Conservation (phyloP, 1,140 invertebrate genomes). For the Thaumatotibia leucotreta region DNA sequence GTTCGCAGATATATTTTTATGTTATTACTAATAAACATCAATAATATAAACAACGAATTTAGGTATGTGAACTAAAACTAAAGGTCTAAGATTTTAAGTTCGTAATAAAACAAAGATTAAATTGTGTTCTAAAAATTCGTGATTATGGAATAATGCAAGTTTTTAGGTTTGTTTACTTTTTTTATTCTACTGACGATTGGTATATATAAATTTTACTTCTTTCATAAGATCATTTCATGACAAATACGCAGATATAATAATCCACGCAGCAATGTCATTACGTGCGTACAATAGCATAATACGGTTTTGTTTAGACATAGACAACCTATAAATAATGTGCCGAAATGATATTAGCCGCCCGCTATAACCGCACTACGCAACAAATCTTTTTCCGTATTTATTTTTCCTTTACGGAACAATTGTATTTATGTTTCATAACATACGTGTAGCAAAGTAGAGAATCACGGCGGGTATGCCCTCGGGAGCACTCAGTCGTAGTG, state of each 20-base stretch:
- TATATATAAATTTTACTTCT: too few species aligned
- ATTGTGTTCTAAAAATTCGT: too few species aligned
- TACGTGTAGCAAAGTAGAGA: background rate
- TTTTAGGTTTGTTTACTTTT: too few species aligned
- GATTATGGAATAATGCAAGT: too few species aligned
- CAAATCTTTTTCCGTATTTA: background rate
- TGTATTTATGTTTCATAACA: conserved; percentile 14
- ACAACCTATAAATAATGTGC: conserved; percentile 7
- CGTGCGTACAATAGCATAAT: background rate
- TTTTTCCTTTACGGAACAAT: conserved; percentile 6
- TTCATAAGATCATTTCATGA: too few species aligned
- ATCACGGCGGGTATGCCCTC: background rate
- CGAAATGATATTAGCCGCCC: conserved; percentile 1
- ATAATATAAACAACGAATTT: too few species aligned
- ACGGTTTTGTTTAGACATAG: background rate
- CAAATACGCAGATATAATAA: background rate
- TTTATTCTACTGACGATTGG: too few species aligned
- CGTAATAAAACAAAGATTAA: too few species aligned
- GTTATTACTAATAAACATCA: too few species aligned
- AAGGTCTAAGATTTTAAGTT: too few species aligned
- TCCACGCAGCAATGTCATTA: background rate
- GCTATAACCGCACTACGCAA: background rate
- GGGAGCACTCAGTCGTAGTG: conserved; percentile 11
- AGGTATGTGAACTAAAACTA: too few species aligned
- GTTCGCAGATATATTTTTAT: too few species aligned